phyloP scores from a whole-genome alignment of 1,140 invertebrate species.

The Apocrypta bakeri region DNA sequence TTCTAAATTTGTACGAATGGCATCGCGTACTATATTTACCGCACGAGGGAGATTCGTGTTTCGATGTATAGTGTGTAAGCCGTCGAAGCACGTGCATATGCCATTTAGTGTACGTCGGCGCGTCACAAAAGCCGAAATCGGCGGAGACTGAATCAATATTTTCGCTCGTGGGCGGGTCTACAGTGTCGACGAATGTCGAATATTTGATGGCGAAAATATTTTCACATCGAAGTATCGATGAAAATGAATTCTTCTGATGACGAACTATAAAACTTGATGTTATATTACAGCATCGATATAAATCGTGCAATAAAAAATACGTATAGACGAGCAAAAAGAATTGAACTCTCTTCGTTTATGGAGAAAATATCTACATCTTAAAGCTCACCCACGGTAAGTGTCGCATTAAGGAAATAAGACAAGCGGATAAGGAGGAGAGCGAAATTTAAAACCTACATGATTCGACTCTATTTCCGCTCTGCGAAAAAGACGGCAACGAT shows the following conservation, averaged over 20 bases:
- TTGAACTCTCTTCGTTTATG: not conserved
- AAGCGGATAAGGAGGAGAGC: not conserved
- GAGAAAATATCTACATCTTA: not conserved
- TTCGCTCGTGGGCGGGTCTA: not conserved
- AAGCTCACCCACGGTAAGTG: not conserved
- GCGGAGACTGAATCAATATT: not conserved
- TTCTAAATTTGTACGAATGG: slow-evolving; percentile 8
- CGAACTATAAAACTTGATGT: too few relatives aligned
- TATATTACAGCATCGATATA: too few relatives aligned
- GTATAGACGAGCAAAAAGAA: not conserved
- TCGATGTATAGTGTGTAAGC: not conserved
- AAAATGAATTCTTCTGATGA: too few relatives aligned
- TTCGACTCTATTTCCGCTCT: slow-evolving; percentile 2
- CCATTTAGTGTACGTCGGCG: not conserved
- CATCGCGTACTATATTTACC: slow-evolving; percentile 4
- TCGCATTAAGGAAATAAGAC: not conserved
- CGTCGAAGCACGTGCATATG: not conserved
- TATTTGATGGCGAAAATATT: not conserved
- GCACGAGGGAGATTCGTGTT: not conserved
- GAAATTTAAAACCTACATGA: not conserved
- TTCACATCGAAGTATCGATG: not conserved
- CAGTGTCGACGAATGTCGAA: not conserved
- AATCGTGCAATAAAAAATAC: too few relatives aligned
- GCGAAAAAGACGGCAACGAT: slow-evolving; percentile 26
- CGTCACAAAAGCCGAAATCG: not conserved